Conservation (phyloP, 2,797 vertebrate species). For the Aplochiton taeniatus region DNA sequence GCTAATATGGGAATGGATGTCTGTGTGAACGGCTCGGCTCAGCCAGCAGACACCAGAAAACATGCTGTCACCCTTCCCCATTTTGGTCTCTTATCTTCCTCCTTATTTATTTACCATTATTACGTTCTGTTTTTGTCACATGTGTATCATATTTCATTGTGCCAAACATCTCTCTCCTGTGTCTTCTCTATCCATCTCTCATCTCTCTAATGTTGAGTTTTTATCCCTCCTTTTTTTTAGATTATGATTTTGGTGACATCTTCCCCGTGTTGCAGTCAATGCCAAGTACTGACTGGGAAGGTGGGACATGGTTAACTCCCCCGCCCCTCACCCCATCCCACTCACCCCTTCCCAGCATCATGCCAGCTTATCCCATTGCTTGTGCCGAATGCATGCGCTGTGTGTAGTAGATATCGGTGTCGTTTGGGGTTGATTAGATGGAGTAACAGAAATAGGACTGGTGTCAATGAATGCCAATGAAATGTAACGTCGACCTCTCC, state of each 20-base stretch:
- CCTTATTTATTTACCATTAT: slow-evolving; percentile 7
- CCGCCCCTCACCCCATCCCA: slow-evolving; percentile 37
- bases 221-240: slow-evolving; percentile 96
- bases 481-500: no score
- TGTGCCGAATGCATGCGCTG: slow-evolving; percentile 76
- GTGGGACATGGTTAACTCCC: slow-evolving; percentile 88
- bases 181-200: slow-evolving; percentile 46
- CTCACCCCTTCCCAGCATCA: slow-evolving; percentile 33
- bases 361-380: slow-evolving; percentile 67
- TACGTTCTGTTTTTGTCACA: slow-evolving; percentile 31
- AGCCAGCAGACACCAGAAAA: neutral
- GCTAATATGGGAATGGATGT: neutral
- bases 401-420: slow-evolving; percentile 6
- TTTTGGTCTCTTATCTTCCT: slow-evolving; percentile 38
- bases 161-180: slow-evolving; percentile 33
- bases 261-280: slow-evolving; percentile 97
- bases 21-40: slow-evolving; percentile 33
- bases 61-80: slow-evolving; percentile 23
- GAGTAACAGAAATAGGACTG: neutral
- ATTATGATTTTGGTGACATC: slow-evolving; percentile 99
- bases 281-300: slow-evolving; percentile 99
- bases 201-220: slow-evolving; percentile 81
- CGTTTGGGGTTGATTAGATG: neutral
- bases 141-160: slow-evolving; percentile 40
- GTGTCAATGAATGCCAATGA: no score